phyloP scores from a whole-genome alignment of 2,113 vertebrate species.

The Podocnemis expansa region DNA sequence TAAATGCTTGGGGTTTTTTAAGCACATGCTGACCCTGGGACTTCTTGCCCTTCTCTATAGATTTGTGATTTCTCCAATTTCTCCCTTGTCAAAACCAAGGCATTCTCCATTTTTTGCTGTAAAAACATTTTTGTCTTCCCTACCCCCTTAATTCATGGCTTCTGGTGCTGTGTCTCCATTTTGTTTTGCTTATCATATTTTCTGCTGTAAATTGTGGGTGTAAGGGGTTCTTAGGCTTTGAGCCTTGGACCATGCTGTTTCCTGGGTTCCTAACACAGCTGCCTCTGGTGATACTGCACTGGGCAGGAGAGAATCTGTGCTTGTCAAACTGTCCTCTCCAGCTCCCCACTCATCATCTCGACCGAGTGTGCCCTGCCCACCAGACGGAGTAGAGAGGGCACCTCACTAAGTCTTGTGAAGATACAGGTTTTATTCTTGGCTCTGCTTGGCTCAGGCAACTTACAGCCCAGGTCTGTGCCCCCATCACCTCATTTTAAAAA shows the following conservation, averaged over 20 bases:
- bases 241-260: no score
- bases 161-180: neutral
- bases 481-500: fast-evolving
- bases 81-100: neutral
- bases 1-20: neutral
- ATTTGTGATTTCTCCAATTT: neutral
- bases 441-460: fast-evolving
- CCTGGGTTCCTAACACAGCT: no score
- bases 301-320: no score
- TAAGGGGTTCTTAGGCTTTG: no score
- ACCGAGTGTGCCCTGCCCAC: no score
- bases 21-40: neutral
- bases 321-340: no score
- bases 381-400: no score
- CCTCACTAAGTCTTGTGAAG: neutral
- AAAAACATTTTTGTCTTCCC: neutral
- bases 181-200: neutral
- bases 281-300: no score
- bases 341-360: no score
- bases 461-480: fast-evolving
- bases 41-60: neutral
- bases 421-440: neutral
- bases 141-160: neutral
- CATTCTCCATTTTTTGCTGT: neutral
- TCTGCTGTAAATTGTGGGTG: neutral